phyloP scores from a whole-genome alignment of 2,797 vertebrate species.

The Pangasius mekongensis region DNA sequence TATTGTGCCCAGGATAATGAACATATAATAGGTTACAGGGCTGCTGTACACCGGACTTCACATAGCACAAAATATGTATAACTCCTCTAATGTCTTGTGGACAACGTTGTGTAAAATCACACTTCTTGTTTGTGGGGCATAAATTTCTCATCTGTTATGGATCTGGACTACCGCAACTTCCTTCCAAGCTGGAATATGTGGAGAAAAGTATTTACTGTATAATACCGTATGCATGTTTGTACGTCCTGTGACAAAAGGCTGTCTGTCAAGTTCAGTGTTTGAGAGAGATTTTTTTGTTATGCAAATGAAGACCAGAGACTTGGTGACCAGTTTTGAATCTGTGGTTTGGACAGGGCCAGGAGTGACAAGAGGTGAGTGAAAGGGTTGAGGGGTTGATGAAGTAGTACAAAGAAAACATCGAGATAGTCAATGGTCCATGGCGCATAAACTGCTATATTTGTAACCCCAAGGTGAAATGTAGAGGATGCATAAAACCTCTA shows the following conservation, averaged over 20 bases:
- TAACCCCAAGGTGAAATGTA: neutral
- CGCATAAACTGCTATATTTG: neutral
- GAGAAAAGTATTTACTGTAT: neutral
- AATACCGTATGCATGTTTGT: conserved; percentile 2
- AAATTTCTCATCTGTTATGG: neutral
- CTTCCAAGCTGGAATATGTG: neutral
- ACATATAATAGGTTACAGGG: neutral
- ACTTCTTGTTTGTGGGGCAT: neutral
- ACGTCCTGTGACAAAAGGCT: neutral
- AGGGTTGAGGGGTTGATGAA: neutral
- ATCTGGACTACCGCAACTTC: neutral
- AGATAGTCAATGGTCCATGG: neutral
- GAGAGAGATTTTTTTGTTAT: neutral
- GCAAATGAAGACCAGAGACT: neutral
- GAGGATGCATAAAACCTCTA: conserved; percentile 4
- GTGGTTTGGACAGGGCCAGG: neutral
- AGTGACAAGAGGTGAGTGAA: neutral
- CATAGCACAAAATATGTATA: neutral
- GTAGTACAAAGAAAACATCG: neutral
- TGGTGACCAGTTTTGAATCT: neutral
- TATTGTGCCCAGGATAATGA: neutral
- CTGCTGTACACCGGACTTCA: neutral
- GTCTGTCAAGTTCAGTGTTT: neutral
- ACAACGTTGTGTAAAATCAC: neutral
- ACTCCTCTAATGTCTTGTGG: neutral